A percentile compares a stretch with the other conserved stretches of the same genome.
Conservation (phyloP, 2,797 vertebrate species). For the Neosilurus hyrtlii region DNA sequence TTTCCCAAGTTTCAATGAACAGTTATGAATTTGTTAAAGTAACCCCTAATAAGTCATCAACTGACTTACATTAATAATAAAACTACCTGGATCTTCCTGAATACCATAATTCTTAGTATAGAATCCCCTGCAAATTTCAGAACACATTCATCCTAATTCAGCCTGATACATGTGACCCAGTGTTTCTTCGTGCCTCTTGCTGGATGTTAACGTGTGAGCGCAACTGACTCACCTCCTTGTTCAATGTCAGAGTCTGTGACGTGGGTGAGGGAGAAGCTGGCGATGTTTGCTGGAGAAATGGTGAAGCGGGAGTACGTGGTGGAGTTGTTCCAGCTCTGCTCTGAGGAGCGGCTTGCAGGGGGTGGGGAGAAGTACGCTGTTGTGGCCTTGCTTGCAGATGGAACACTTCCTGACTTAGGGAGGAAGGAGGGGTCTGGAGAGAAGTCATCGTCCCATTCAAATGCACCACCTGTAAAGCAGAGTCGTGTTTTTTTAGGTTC, state of each 20-base stretch:
- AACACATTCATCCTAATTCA: background rate
- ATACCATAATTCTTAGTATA: background rate
- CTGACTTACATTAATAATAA: background rate
- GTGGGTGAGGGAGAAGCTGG: slow-evolving; percentile 91
- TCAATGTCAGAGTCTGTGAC: slow-evolving; percentile 95
- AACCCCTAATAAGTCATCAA: too few relatives aligned
- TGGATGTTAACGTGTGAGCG: background rate
- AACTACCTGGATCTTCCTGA: background rate
- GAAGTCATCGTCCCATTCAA: slow-evolving; percentile 99
- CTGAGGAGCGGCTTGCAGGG: slow-evolving; percentile 64
- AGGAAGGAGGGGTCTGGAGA: slow-evolving; percentile 82
- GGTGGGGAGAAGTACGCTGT: slow-evolving; percentile 81
- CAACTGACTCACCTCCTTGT: slow-evolving; percentile 84
- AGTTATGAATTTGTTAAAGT: background rate
- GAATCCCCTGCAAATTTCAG: background rate
- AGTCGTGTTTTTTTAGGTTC: background rate
- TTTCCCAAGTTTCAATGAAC: background rate
- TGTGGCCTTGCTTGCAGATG: slow-evolving; percentile 70
- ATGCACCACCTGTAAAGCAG: slow-evolving; percentile 82
- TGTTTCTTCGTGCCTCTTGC: background rate
- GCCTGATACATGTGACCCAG: background rate
- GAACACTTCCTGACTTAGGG: slow-evolving; percentile 75
- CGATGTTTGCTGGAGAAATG: slow-evolving; percentile 92
- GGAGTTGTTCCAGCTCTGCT: slow-evolving; percentile 81
- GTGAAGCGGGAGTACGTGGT: slow-evolving; percentile 90